Percentiles rank a stretch among this genome's conserved stretches.
These are phyloP conservation scores for Pipra filicauda DNA, from an alignment of 2,113 vertebrate genomes.

Conservation along the genomic window DNA sequence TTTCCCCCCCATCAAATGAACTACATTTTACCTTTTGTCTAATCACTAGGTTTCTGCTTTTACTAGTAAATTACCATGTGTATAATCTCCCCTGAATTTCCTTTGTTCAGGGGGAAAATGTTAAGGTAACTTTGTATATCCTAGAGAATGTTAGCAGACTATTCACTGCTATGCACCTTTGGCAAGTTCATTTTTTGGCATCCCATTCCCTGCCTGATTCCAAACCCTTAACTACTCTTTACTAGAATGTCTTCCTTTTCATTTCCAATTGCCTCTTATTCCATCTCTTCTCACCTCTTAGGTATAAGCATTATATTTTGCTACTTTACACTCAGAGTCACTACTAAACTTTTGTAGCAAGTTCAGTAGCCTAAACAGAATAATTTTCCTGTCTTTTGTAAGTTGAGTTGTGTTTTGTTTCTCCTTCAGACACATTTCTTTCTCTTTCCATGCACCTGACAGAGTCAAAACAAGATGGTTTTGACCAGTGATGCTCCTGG, in stretches of 20 bases:
- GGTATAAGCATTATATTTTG: neutral
- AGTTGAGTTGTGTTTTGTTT: neutral
- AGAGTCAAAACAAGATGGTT: neutral
- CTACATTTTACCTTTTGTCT: neutral
- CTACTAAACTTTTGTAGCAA: neutral
- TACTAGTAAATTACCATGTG: neutral
- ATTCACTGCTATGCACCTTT: neutral
- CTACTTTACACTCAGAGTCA: neutral
- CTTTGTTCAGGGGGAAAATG: neutral
- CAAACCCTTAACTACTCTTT: neutral
- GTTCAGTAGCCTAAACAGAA: neutral
- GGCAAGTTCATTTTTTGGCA: neutral
- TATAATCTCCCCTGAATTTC: neutral
- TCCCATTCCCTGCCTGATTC: neutral
- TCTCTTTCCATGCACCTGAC: neutral
- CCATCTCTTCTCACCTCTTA: neutral
- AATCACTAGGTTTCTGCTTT: neutral
- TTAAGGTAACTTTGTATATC: neutral
- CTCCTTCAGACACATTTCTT: neutral
- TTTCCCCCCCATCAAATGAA: neutral
- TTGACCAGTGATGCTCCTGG: neutral
- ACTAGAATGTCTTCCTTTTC: neutral
- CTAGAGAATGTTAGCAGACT: neutral
- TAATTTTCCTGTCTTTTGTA: neutral
- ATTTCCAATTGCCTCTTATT: neutral